Evolutionary conservation across 2,797 vertebrate species (phyloP).

Genomic region (Pangasius larnaudii): DNA sequence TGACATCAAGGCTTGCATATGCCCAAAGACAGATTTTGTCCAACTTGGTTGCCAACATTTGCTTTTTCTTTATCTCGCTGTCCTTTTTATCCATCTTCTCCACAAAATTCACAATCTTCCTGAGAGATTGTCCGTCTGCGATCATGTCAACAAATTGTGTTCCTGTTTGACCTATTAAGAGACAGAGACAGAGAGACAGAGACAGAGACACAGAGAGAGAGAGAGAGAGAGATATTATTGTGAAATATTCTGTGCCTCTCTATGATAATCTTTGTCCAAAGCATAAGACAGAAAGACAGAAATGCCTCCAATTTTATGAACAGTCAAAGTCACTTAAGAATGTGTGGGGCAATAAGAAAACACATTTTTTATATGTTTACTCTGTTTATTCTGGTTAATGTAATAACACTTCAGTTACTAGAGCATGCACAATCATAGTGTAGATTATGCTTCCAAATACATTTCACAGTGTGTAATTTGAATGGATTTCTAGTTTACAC

Average conservation of each 20-base stretch:
- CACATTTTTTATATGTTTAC: neutral
- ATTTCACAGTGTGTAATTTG: neutral
- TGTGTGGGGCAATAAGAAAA: neutral
- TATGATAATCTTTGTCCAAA: neutral
- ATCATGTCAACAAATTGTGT: neutral
- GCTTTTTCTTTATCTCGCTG: neutral
- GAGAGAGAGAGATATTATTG: no score
- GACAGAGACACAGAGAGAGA: neutral
- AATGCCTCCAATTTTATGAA: neutral
- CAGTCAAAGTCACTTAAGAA: neutral
- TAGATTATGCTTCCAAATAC: neutral
- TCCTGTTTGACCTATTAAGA: slow-evolving; percentile 17
- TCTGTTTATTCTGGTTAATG: neutral
- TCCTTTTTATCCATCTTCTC: slow-evolving; percentile 51
- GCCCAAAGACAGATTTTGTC: slow-evolving; percentile 69
- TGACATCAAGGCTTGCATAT: slow-evolving; percentile 55
- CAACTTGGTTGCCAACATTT: slow-evolving; percentile 55
- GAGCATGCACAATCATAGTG: neutral
- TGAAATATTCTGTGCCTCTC: neutral
- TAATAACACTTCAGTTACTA: neutral
- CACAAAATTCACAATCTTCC: slow-evolving; percentile 65
- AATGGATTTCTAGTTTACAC: neutral
- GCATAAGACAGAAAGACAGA: neutral
- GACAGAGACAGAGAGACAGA: neutral
- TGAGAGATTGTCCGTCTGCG: slow-evolving; percentile 14